Evolutionary conservation across 2,797 vertebrate species (phyloP).

Genomic region (Lepilemur septentrionalis): DNA sequence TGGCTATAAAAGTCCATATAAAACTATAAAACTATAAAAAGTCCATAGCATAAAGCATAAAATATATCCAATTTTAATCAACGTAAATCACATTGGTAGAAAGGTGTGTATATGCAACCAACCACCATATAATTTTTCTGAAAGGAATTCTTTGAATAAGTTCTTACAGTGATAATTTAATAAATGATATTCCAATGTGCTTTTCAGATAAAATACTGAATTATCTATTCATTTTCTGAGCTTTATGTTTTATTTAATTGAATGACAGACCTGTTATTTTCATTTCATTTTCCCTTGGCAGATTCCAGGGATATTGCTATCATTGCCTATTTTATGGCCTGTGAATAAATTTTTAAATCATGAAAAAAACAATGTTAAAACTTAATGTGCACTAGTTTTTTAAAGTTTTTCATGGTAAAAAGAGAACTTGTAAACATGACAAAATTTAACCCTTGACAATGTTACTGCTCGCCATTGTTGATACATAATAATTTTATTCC

Average conservation of each 20-base stretch:
- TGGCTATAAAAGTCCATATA: no score
- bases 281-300: constrained; percentile 73
- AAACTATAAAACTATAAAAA: constrained; percentile 44
- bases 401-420: constrained; percentile 28
- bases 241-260: constrained; percentile 74
- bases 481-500: constrained; percentile 2
- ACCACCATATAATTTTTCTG: neutral
- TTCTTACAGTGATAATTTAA: constrained; percentile 53
- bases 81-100: constrained; percentile 28
- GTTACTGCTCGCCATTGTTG: constrained; percentile 44
- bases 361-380: constrained; percentile 1
- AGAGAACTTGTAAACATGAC: constrained; percentile 21
- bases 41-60: constrained; percentile 18
- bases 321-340: constrained; percentile 68
- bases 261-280: constrained; percentile 76
- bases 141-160: constrained; percentile 29
- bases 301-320: constrained; percentile 66
- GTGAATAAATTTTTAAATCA: constrained; percentile 72
- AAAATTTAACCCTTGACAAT: constrained; percentile 52
- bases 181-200: constrained; percentile 50
- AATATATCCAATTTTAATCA: constrained; percentile 10
- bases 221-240: constrained; percentile 73
- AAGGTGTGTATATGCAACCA: neutral
- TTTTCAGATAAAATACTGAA: constrained; percentile 69
- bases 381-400: constrained; percentile 56